A percentile compares a stretch with the other conserved stretches of the same genome.
phyloP scores from a whole-genome alignment of 2,888 invertebrate species.

The Rutpela maculata region DNA sequence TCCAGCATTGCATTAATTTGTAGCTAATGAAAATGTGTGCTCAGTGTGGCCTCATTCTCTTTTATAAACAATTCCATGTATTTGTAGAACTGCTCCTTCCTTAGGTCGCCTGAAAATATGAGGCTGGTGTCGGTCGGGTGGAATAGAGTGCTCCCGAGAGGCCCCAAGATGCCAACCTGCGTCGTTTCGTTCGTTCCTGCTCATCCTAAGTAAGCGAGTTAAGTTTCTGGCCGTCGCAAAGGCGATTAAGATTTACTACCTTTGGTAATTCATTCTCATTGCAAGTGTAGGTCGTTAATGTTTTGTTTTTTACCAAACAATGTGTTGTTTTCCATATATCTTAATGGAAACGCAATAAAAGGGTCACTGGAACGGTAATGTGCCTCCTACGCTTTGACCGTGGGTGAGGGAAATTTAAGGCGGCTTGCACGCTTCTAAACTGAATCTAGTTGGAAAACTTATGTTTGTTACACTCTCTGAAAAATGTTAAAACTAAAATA shows the following conservation, averaged over 20 bases:
- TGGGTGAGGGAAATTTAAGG: background rate
- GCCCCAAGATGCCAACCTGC: slow-evolving; percentile 46
- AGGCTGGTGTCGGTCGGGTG: slow-evolving; percentile 23
- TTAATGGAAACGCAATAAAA: slow-evolving; percentile 5
- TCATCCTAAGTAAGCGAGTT: slow-evolving; percentile 25
- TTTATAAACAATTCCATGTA: slow-evolving; percentile 32
- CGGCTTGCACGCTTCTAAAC: background rate
- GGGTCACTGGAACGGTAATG: background rate
- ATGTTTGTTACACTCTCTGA: no score
- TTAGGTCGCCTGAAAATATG: slow-evolving; percentile 17
- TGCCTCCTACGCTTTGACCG: background rate
- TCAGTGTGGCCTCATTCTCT: slow-evolving; percentile 9
- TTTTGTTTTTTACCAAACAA: slow-evolving; percentile 5
- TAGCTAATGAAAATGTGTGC: background rate
- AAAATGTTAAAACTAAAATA: no score
- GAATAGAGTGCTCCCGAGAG: slow-evolving; percentile 52
- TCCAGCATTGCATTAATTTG: background rate
- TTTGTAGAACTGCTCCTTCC: slow-evolving; percentile 32
- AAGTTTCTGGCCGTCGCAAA: slow-evolving; percentile 17
- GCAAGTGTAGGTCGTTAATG: slow-evolving; percentile 13
- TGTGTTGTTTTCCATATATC: slow-evolving; percentile 17
- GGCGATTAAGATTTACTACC: slow-evolving; percentile 37
- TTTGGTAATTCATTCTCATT: slow-evolving; percentile 36
- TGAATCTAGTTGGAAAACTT: no score
- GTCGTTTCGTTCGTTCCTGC: slow-evolving; percentile 2